Evolutionary conservation across 2,113 vertebrate species (phyloP).

Genomic region (Physeter macrocephalus): DNA sequence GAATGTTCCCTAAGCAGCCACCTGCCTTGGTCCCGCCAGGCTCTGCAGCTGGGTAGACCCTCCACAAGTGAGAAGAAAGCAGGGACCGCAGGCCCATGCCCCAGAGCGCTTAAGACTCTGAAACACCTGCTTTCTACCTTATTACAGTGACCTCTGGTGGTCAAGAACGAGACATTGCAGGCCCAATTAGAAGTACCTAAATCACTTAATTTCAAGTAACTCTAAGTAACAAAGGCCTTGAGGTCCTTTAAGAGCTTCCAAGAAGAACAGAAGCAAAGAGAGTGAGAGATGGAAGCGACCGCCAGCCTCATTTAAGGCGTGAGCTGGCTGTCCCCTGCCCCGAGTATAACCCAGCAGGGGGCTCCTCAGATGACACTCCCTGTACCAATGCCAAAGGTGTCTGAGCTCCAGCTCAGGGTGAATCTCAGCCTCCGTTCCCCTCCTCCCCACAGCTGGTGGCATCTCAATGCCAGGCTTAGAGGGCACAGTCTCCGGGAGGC

Average conservation of each 20-base stretch:
- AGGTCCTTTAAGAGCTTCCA: neutral
- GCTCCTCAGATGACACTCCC: neutral
- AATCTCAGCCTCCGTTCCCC: neutral
- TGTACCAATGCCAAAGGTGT: neutral
- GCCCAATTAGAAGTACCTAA: conserved; percentile 20
- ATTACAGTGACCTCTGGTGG: conserved; percentile 76
- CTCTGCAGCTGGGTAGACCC: neutral
- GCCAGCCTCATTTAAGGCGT: neutral
- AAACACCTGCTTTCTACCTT: conserved; percentile 73
- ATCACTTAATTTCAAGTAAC: neutral
- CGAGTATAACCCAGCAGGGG: neutral
- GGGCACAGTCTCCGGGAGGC: neutral
- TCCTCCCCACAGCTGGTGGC: neutral
- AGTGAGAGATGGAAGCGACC: neutral
- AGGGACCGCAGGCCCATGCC: too few relatives aligned
- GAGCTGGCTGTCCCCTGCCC: neutral
- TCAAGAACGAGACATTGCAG: conserved; percentile 29
- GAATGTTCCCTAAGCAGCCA: fast-evolving
- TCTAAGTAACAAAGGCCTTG: neutral
- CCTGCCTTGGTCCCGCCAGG: neutral
- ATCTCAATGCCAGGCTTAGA: neutral
- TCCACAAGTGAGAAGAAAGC: neutral
- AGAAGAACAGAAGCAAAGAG: neutral
- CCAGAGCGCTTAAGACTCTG: neutral
- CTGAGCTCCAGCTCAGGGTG: neutral